These are phyloP conservation scores for Vulpes lagopus DNA, from an alignment of 2,113 vertebrate species.

Conservation along the genomic window DNA sequence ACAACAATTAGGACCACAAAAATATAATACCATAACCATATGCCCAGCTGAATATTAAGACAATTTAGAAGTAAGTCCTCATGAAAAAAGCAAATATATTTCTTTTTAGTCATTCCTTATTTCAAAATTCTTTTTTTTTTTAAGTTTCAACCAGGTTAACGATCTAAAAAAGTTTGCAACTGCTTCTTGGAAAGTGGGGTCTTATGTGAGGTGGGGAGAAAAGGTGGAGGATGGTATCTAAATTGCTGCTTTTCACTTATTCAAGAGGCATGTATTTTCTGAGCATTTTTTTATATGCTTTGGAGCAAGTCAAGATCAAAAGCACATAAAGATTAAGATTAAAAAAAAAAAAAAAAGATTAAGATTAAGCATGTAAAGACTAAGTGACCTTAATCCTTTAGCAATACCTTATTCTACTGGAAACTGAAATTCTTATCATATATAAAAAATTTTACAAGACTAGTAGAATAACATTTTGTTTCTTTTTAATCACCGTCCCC, in stretches of 20 bases:
- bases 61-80: background rate
- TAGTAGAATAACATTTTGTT: background rate
- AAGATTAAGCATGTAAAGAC: background rate
- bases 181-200: background rate
- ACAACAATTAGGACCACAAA: background rate
- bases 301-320: background rate
- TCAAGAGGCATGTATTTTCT: background rate
- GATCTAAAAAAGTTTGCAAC: background rate
- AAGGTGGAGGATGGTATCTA: background rate
- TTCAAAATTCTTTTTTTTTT: background rate
- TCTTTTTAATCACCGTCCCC: background rate
- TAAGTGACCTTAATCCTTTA: background rate
- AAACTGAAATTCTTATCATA: background rate
- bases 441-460: background rate
- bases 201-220: background rate
- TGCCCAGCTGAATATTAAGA: background rate
- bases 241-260: background rate
- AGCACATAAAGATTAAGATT: background rate
- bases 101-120: background rate
- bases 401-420: background rate
- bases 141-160: background rate
- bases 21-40: background rate
- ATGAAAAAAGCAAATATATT: background rate
- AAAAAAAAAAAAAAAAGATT: no score
- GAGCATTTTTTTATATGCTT: background rate